These are phyloP conservation scores for Chelonia mydas DNA, from an alignment of 2,797 vertebrate genomes.

Conservation along the genomic window DNA sequence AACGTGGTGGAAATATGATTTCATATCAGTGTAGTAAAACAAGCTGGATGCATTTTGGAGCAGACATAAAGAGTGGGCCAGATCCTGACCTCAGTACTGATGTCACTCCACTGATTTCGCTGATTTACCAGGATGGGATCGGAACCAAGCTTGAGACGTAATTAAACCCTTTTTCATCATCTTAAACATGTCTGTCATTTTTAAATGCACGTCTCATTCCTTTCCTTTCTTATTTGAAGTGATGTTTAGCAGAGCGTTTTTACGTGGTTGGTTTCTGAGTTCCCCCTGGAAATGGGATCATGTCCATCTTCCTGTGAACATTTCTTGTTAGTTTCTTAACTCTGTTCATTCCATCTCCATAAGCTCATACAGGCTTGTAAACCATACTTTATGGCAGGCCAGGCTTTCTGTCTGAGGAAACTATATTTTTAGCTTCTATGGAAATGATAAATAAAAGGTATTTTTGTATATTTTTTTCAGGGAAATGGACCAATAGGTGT, in stretches of 20 bases:
- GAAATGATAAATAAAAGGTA: constrained; percentile 53
- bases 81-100: background rate
- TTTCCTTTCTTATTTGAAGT: constrained; percentile 34
- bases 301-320: constrained; percentile 41
- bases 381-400: constrained; percentile 14
- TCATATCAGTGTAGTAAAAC: constrained; percentile 16
- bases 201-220: constrained; percentile 16
- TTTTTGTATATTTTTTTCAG: constrained; percentile 3
- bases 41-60: constrained; percentile 24
- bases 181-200: background rate
- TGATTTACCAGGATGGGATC: background rate
- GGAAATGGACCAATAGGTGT: background rate
- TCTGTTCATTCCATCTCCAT: constrained; percentile 37
- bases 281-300: constrained; percentile 37
- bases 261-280: constrained; percentile 32
- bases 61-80: background rate
- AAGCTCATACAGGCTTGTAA: background rate
- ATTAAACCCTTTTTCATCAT: constrained; percentile 20
- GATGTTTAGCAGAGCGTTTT: constrained; percentile 53
- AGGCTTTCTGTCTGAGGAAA: constrained; percentile 1
- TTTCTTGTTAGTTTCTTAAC: constrained; percentile 22
- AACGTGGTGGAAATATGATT: constrained; percentile 36
- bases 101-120: background rate
- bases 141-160: background rate
- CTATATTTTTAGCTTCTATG: background rate